Evolutionary conservation across 2,113 vertebrate species (phyloP).

Genomic region (Arenaria interpres): DNA sequence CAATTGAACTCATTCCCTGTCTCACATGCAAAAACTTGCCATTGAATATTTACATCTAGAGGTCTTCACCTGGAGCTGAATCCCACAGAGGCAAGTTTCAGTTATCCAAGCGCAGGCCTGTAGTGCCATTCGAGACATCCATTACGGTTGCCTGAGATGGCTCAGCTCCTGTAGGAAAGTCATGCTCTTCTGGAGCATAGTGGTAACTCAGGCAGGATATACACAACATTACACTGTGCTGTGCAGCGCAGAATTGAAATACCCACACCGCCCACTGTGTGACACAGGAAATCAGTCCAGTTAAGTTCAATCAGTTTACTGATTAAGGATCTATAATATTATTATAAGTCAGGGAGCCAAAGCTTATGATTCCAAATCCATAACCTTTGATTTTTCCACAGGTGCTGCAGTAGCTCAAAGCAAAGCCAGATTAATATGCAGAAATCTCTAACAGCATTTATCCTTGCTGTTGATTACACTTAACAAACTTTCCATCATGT

Average conservation of each 20-base stretch:
- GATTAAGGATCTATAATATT: background rate
- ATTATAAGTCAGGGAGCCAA: background rate
- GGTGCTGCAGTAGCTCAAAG: background rate
- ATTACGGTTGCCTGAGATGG: background rate
- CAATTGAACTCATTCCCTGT: background rate
- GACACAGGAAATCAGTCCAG: background rate
- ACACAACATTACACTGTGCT: background rate
- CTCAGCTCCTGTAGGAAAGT: background rate
- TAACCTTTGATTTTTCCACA: conserved; percentile 2
- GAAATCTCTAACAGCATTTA: conserved; percentile 43
- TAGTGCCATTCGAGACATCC: background rate
- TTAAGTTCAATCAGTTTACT: background rate
- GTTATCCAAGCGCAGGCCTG: accelerated
- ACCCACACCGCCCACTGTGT: background rate
- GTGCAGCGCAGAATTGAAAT: background rate
- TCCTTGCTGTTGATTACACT: conserved; percentile 52
- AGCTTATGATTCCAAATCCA: background rate
- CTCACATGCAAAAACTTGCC: background rate
- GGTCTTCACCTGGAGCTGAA: background rate
- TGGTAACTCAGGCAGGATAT: background rate
- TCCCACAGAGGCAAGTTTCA: background rate
- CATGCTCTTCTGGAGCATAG: accelerated
- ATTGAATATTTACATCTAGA: background rate
- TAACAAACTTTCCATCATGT: conserved; percentile 57
- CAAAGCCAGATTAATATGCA: conserved; percentile 58